Percentiles rank a stretch among this genome's conserved stretches.
Conservation (phyloP, 2,888 invertebrate species). For the Cryptocheilus praepositus region DNA sequence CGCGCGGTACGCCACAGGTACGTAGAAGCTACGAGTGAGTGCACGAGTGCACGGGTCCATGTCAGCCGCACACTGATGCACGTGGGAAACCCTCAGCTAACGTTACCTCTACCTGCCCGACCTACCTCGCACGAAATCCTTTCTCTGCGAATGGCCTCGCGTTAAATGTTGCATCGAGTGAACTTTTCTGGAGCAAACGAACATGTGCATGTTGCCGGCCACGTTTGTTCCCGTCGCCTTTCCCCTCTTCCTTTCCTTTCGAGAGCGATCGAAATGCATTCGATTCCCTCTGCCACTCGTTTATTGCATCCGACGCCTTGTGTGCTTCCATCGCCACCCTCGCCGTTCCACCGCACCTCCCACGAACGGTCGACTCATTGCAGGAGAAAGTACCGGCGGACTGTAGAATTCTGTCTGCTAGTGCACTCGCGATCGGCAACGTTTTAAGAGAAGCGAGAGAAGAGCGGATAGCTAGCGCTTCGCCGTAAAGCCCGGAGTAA, state of each 20-base stretch:
- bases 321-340: constrained; percentile 20
- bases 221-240: background rate
- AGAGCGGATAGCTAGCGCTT: background rate
- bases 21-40: background rate
- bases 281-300: constrained; percentile 24
- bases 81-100: constrained; percentile 43
- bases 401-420: background rate
- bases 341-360: background rate
- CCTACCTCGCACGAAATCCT: constrained; percentile 41
- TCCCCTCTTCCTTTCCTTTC: constrained; percentile 11
- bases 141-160: constrained; percentile 53
- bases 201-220: background rate
- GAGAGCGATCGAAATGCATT: constrained; percentile 34
- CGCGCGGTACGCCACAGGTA: too few species aligned
- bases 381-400: too few species aligned
- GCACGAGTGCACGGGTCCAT: background rate
- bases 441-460: background rate
- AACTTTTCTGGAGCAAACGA: constrained; percentile 45
- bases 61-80: constrained; percentile 11
- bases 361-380: background rate
- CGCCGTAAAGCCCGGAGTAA: constrained; percentile 19
- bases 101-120: constrained; percentile 4
- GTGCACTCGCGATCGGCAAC: background rate
- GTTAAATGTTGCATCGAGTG: constrained; percentile 42
- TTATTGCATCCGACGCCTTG: background rate